Evolutionary conservation across 2,797 vertebrate species (phyloP).

Genomic region (Onychomys leucogaster): DNA sequence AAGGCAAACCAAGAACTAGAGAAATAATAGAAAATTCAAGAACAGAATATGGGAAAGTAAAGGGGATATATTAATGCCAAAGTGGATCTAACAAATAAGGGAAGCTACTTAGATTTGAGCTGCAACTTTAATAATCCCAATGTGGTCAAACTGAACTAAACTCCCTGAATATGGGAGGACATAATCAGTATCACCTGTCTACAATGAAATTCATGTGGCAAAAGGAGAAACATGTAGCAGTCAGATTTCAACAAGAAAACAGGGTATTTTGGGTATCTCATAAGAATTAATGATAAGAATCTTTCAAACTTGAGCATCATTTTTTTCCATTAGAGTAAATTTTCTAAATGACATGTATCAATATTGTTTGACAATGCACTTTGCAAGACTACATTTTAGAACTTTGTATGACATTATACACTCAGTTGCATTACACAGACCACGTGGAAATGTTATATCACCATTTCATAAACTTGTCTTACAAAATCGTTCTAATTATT

Average conservation of each 20-base stretch:
- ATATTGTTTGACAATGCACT: constrained; percentile 42
- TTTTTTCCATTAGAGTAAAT: constrained; percentile 24
- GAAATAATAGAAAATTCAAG: constrained; percentile 14
- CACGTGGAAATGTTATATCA: not conserved
- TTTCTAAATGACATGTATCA: constrained; percentile 36
- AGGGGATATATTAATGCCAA: not conserved
- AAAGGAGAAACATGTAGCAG: not conserved
- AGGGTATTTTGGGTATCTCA: not conserved
- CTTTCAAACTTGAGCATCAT: constrained; percentile 26
- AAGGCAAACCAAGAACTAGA: not conserved
- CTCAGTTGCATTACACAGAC: not conserved
- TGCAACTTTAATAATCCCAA: not conserved
- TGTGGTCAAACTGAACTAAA: not conserved
- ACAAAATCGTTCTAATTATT: constrained; percentile 60
- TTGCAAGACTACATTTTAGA: constrained; percentile 37
- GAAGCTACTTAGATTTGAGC: not conserved
- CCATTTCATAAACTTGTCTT: constrained; percentile 7
- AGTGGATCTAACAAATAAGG: not conserved
- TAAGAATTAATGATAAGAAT: not conserved
- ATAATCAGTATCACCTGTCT: not conserved
- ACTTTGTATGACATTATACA: not conserved
- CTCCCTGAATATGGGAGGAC: not conserved
- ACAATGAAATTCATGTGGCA: not conserved
- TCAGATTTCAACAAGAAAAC: constrained; percentile 46
- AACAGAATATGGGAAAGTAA: not conserved